Percentiles rank a stretch among this genome's conserved stretches.
Conservation (phyloP, 2,888 invertebrate species). For the Lasioglossum figueresi region DNA sequence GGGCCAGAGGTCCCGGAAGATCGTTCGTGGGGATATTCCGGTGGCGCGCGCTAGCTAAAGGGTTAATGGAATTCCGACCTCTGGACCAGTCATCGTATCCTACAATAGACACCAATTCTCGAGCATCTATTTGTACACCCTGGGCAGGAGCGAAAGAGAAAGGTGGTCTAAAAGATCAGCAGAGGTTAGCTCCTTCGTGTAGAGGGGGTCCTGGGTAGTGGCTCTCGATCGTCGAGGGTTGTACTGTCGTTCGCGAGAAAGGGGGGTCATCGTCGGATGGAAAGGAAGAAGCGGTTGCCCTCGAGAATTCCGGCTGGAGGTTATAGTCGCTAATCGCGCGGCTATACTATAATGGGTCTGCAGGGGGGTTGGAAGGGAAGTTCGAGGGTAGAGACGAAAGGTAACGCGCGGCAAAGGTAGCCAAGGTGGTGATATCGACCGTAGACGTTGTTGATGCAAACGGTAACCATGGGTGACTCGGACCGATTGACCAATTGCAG, state of each 20-base stretch:
- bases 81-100: neutral
- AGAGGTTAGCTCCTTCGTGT: neutral
- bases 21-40: neutral
- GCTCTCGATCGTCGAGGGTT: neutral
- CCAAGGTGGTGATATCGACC: constrained; percentile 80
- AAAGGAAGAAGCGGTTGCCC: constrained; percentile 63
- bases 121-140: neutral
- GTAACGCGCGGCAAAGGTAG: constrained; percentile 63
- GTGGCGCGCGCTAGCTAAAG: neutral
- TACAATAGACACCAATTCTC: neutral
- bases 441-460: constrained; percentile 82
- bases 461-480: constrained; percentile 82
- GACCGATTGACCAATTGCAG: constrained; percentile 79
- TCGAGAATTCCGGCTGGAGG: constrained; percentile 61
- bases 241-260: neutral
- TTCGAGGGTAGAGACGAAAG: constrained; percentile 35
- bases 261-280: constrained; percentile 9
- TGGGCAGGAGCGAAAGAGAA: neutral
- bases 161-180: neutral
- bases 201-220: neutral
- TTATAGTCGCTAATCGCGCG: constrained; percentile 66
- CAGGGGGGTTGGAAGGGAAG: neutral
- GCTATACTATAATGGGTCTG: neutral
- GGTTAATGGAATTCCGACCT: neutral
- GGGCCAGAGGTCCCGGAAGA: neutral